A percentile compares a stretch with the other conserved stretches of the same genome.
Evolutionary conservation across 1,140 invertebrate genomes (phyloP).

Genomic region (Cyphomyrmex costatus): DNA sequence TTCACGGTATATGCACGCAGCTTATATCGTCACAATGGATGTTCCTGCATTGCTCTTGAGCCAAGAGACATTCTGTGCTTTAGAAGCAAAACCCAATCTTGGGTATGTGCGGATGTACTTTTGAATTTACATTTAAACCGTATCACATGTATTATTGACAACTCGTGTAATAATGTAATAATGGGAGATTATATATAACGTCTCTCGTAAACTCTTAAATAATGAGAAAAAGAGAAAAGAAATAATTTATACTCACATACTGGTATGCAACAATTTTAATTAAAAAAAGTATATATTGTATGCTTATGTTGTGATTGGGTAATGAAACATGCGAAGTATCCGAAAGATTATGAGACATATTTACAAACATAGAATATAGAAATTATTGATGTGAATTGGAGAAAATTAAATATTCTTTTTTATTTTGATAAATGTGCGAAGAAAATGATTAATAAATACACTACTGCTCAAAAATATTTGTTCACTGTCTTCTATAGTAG

Average conservation of each 20-base stretch:
- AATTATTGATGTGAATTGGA: not conserved
- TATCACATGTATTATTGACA: not conserved
- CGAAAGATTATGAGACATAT: too few species aligned
- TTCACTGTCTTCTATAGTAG: too few species aligned
- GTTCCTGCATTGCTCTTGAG: slow-evolving; percentile 20
- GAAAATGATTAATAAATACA: not conserved
- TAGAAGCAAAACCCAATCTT: not conserved
- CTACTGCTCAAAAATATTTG: too few species aligned
- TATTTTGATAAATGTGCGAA: not conserved
- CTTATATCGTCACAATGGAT: too few species aligned
- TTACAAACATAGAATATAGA: not conserved
- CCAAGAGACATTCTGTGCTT: not conserved
- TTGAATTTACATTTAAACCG: not conserved
- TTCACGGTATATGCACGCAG: not conserved
- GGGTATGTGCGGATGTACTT: not conserved
- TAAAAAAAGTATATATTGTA: not conserved
- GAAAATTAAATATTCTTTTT: not conserved
- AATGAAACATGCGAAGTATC: not conserved
- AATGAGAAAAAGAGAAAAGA: not conserved
- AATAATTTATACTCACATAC: slow-evolving; percentile 48
- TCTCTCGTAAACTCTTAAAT: not conserved
- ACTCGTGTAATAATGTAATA: not conserved
- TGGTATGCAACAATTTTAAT: not conserved
- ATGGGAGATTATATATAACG: slow-evolving; percentile 4
- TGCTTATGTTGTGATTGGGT: not conserved